Evolutionary conservation across 2,797 vertebrate species (phyloP).

Genomic region (Galago senegalensis): DNA sequence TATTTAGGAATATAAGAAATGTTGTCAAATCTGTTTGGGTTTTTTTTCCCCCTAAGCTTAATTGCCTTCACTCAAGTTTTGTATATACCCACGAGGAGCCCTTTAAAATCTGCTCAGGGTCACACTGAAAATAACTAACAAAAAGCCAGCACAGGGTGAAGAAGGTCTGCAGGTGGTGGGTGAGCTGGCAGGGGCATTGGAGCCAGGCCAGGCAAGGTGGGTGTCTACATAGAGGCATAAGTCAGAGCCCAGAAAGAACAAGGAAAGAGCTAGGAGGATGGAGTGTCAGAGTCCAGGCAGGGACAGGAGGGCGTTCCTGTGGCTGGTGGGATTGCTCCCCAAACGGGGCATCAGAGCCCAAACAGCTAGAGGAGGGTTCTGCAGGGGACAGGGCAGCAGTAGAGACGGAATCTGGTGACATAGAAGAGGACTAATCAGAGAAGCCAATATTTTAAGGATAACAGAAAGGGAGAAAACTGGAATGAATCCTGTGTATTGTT

Average conservation of each 20-base stretch:
- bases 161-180: not conserved
- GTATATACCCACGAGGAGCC: not conserved
- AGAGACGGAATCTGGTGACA: not conserved
- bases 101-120: conserved; percentile 13
- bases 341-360: not conserved
- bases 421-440: not conserved
- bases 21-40: not conserved
- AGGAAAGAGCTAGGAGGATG: not conserved
- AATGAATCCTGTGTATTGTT: not conserved
- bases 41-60: not conserved
- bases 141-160: not conserved
- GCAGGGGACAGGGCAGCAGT: not conserved
- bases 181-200: accelerated
- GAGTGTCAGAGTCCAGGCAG: not conserved
- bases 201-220: not conserved
- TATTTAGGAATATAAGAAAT: not conserved
- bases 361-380: not conserved
- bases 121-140: not conserved
- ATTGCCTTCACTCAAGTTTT: not conserved
- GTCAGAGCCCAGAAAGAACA: not conserved
- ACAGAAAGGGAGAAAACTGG: not conserved
- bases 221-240: accelerated
- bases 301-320: not conserved
- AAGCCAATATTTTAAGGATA: not conserved
- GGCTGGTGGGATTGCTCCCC: not conserved